Conservation (phyloP, 2,797 vertebrate genomes). For the Periparus ater region DNA sequence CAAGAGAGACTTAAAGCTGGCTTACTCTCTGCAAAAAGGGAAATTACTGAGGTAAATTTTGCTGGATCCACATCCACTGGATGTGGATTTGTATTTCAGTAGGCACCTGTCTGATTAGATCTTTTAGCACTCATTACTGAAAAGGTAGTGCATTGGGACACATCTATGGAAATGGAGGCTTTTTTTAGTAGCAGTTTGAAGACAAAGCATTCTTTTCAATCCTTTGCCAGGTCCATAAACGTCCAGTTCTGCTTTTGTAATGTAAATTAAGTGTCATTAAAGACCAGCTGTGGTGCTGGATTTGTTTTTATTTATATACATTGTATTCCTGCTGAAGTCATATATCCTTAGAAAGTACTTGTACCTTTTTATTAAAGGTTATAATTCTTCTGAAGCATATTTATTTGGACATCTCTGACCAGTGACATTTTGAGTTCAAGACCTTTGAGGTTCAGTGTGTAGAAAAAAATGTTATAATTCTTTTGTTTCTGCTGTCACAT, state of each 20-base stretch:
- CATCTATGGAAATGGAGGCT: background rate
- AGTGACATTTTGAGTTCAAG: conserved; percentile 61
- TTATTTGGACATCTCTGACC: conserved; percentile 43
- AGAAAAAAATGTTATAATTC: background rate
- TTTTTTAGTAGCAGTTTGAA: background rate
- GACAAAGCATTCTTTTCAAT: background rate
- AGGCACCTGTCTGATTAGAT: background rate
- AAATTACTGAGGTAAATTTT: background rate
- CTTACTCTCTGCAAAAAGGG: background rate
- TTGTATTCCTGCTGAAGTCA: background rate
- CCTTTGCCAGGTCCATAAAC: background rate
- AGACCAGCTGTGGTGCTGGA: background rate
- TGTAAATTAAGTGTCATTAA: background rate
- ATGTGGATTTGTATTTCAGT: background rate
- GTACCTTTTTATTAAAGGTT: conserved; percentile 58
- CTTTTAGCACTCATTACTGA: background rate
- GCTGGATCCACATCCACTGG: background rate
- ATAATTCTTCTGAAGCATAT: conserved; percentile 35
- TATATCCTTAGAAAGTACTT: background rate
- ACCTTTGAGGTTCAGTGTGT: conserved; percentile 4
- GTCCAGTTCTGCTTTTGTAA: background rate
- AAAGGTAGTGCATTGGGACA: background rate
- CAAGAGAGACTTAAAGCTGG: background rate
- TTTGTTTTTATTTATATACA: conserved; percentile 15
- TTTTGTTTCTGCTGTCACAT: background rate